Evolutionary conservation across 2,888 invertebrate genomes (phyloP).

Genomic region (Chloroclystis v-ata): DNA sequence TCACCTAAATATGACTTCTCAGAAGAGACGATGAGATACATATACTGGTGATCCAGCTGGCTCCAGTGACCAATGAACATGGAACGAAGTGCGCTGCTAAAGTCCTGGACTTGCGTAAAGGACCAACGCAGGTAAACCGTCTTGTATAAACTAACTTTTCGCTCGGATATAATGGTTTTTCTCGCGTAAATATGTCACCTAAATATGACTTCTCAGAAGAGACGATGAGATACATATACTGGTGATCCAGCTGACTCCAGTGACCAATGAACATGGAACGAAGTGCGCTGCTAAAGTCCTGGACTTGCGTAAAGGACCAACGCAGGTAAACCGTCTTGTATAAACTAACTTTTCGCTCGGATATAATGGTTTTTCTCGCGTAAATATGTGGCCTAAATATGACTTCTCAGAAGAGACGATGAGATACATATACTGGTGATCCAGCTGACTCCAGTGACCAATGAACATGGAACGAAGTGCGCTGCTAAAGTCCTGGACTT

Average conservation of each 20-base stretch:
- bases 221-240: constrained; percentile 46
- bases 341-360: too few species aligned
- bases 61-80: constrained; percentile 37
- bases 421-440: constrained; percentile 50
- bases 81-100: constrained; percentile 53
- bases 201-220: constrained; percentile 53
- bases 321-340: constrained; percentile 53
- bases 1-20: too few species aligned
- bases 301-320: constrained; percentile 46
- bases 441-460: constrained; percentile 44
- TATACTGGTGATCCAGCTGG: constrained; percentile 46
- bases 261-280: constrained; percentile 39
- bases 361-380: too few species aligned
- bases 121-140: constrained; percentile 52
- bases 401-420: too few species aligned
- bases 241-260: constrained; percentile 46
- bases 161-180: too few species aligned
- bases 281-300: constrained; percentile 50
- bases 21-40: constrained; percentile 42
- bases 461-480: constrained; percentile 44
- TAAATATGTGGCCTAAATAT: too few species aligned
- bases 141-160: too few species aligned
- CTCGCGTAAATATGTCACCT: too few species aligned
- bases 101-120: constrained; percentile 45
- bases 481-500: constrained; percentile 50